phyloP scores from a whole-genome alignment of 2,113 vertebrate genomes.

The Bothrops jararaca region DNA sequence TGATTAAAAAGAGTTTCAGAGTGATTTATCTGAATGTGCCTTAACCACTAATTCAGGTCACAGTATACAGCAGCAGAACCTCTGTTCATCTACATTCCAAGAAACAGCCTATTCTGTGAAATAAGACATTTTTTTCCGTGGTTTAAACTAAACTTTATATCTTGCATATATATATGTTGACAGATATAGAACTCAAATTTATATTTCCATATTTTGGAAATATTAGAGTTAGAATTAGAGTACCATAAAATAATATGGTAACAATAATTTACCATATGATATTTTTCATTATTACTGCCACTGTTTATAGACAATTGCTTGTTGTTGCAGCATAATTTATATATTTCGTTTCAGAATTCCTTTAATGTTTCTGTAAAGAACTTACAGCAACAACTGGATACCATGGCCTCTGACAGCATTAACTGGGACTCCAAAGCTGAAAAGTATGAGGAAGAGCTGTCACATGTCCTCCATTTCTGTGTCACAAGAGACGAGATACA shows the following conservation, averaged over 20 bases:
- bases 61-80: background rate
- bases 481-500: conserved; percentile 71
- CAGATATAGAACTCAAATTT: background rate
- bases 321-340: background rate
- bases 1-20: background rate
- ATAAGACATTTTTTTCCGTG: background rate
- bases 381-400: conserved; percentile 73
- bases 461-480: conserved; percentile 61
- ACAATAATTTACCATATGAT: conserved; percentile 25
- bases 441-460: conserved; percentile 62
- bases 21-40: background rate
- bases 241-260: too few species aligned
- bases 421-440: conserved; percentile 65
- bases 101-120: background rate
- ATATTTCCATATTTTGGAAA: background rate
- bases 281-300: conserved; percentile 6
- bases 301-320: background rate
- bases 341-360: conserved; percentile 63
- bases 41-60: background rate
- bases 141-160: background rate
- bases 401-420: conserved; percentile 64
- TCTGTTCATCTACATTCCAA: background rate
- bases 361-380: conserved; percentile 72
- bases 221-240: background rate
- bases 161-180: background rate